These are phyloP conservation scores for Apamea monoglypha DNA, from an alignment of 2,888 invertebrate species.

Conservation along the genomic window DNA sequence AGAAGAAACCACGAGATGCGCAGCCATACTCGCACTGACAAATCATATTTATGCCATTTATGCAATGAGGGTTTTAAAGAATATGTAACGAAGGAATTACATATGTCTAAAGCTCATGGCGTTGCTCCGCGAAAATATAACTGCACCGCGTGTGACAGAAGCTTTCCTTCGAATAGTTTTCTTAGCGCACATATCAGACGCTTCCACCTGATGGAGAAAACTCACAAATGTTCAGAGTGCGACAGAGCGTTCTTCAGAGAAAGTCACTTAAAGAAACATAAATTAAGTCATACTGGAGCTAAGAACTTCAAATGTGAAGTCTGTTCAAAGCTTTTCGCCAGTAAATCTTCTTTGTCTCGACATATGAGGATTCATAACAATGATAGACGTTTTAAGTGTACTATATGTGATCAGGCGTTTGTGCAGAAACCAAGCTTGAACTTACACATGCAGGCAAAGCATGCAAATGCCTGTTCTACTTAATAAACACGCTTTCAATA, in stretches of 20 bases:
- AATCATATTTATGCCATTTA: constrained; percentile 69
- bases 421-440: constrained; percentile 71
- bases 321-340: constrained; percentile 76
- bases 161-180: constrained; percentile 35
- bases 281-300: constrained; percentile 81
- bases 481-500: not conserved
- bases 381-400: constrained; percentile 69
- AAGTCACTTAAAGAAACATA: constrained; percentile 77
- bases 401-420: constrained; percentile 66
- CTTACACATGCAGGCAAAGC: constrained; percentile 67
- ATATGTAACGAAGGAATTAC: constrained; percentile 65
- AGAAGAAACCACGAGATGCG: constrained; percentile 81
- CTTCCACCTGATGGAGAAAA: constrained; percentile 68
- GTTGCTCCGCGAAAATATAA: constrained; percentile 19
- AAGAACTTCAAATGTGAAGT: constrained; percentile 81
- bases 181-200: constrained; percentile 49
- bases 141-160: constrained; percentile 55
- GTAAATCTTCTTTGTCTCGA: constrained; percentile 75
- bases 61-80: constrained; percentile 73
- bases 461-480: constrained; percentile 8
- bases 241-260: constrained; percentile 65
- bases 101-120: constrained; percentile 61
- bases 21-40: constrained; percentile 67
- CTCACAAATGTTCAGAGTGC: constrained; percentile 70
- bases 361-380: constrained; percentile 77